Percentiles rank a stretch among this genome's conserved stretches.
phyloP scores from a whole-genome alignment of 2,888 invertebrate genomes.

The Drosophila rellima region DNA sequence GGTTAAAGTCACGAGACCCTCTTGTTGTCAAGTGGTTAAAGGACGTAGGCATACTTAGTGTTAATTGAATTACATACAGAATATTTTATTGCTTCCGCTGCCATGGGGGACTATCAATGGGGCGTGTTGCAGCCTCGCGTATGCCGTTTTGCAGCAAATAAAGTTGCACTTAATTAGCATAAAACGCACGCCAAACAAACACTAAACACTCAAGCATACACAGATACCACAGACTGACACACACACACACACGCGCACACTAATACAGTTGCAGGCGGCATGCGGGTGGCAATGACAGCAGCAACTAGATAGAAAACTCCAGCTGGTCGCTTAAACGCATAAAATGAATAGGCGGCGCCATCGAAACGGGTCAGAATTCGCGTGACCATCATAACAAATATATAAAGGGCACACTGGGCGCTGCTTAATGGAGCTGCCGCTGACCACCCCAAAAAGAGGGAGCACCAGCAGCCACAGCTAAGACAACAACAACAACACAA shows the following conservation, averaged over 20 bases:
- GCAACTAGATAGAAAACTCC: slow-evolving; percentile 30
- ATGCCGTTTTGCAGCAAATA: slow-evolving; percentile 36
- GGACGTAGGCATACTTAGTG: slow-evolving; percentile 13
- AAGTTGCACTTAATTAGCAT: slow-evolving; percentile 80
- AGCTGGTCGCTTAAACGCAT: slow-evolving; percentile 47
- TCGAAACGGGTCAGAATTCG: slow-evolving; percentile 66
- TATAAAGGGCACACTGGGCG: slow-evolving; percentile 44
- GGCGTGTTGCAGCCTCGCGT: slow-evolving; percentile 26
- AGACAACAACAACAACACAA: slow-evolving; percentile 43
- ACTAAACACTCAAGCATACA: slow-evolving; percentile 28
- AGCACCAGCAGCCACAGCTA: slow-evolving; percentile 37
- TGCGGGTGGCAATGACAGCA: slow-evolving; percentile 48
- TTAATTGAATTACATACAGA: slow-evolving; percentile 69
- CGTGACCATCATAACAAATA: slow-evolving; percentile 71
- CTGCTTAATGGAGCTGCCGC: slow-evolving; percentile 20
- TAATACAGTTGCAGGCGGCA: slow-evolving; percentile 29
- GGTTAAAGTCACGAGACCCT: slow-evolving; percentile 10
- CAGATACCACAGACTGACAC: neutral
- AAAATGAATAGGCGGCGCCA: slow-evolving; percentile 48
- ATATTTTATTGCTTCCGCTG: slow-evolving; percentile 24
- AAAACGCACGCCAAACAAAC: slow-evolving; percentile 52
- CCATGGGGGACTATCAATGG: slow-evolving; percentile 10
- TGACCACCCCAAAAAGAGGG: slow-evolving; percentile 42
- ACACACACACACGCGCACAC: slow-evolving; percentile 8
- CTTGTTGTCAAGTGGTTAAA: slow-evolving; percentile 4